Percentiles rank a stretch among this genome's conserved stretches.
Evolutionary conservation across 2,888 invertebrate species (phyloP).

Genomic region (Eustalomyia histrio): DNA sequence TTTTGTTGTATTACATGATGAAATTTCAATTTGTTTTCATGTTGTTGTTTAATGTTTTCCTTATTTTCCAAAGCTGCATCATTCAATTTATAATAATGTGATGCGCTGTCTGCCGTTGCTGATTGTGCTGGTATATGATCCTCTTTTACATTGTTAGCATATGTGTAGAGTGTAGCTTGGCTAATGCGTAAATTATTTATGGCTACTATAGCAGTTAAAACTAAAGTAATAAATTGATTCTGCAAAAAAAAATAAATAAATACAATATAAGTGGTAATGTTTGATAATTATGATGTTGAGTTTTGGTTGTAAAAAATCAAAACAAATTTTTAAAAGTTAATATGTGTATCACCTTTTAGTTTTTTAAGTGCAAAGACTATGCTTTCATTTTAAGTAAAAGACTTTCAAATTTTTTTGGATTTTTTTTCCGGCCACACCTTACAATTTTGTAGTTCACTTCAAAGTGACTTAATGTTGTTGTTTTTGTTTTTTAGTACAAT

Average conservation of each 20-base stretch:
- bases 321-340: background rate
- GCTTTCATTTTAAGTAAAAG: background rate
- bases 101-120: background rate
- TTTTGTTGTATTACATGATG: constrained; percentile 12
- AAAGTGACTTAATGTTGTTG: background rate
- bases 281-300: background rate
- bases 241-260: constrained; percentile 13
- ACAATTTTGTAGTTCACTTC: background rate
- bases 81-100: background rate
- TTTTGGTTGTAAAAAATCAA: too few species aligned
- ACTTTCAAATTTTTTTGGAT: constrained; percentile 25
- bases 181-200: constrained; percentile 3
- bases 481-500: background rate
- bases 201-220: background rate
- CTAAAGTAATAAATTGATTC: background rate
- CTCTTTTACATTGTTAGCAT: background rate
- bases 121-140: background rate
- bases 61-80: background rate
- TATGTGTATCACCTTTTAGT: constrained; percentile 3
- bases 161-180: background rate
- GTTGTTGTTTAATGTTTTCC: background rate
- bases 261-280: background rate
- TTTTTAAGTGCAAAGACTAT: background rate
- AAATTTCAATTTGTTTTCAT: constrained; percentile 13
- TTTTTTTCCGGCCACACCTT: constrained; percentile 18